A percentile compares a stretch with the other conserved stretches of the same genome.
phyloP scores from a whole-genome alignment of 2,888 invertebrate genomes.

The Idaea dimidiata region DNA sequence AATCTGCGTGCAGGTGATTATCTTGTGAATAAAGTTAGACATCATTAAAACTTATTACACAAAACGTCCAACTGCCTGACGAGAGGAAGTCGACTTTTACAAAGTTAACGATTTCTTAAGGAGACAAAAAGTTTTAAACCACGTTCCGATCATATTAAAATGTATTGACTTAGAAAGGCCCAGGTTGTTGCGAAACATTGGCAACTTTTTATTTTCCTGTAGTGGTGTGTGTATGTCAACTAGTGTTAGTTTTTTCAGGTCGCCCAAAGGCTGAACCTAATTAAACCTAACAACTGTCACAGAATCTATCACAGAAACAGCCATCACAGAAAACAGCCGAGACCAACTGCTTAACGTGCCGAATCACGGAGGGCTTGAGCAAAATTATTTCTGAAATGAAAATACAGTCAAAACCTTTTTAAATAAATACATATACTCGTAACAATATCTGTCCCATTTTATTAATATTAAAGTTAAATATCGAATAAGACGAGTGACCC shows the following conservation, averaged over 20 bases:
- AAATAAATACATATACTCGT: background rate
- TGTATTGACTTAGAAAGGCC: background rate
- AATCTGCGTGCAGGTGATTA: constrained; percentile 52
- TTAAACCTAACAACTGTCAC: too few relatives aligned
- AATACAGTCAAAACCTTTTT: background rate
- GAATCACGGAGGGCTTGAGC: too few relatives aligned
- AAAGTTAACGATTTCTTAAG: constrained; percentile 26
- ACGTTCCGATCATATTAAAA: background rate
- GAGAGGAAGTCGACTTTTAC: constrained; percentile 28
- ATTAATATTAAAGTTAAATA: background rate
- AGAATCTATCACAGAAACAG: too few relatives aligned
- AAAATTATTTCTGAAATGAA: too few relatives aligned
- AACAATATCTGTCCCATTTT: constrained; percentile 2
- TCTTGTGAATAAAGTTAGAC: constrained; percentile 40
- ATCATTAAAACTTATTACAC: constrained; percentile 53
- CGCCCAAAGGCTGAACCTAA: too few relatives aligned
- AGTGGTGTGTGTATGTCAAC: too few relatives aligned
- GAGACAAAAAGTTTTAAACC: constrained; percentile 20
- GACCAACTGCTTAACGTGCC: too few relatives aligned
- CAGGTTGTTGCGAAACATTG: background rate
- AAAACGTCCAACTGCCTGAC: constrained; percentile 32
- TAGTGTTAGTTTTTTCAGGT: too few relatives aligned
- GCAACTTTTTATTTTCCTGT: background rate
- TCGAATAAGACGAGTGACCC: background rate
- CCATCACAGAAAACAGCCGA: too few relatives aligned